Percentiles rank a stretch among this genome's conserved stretches.
phyloP scores from a whole-genome alignment of 2,888 invertebrate genomes.

The Zygogramma bicolorata region DNA sequence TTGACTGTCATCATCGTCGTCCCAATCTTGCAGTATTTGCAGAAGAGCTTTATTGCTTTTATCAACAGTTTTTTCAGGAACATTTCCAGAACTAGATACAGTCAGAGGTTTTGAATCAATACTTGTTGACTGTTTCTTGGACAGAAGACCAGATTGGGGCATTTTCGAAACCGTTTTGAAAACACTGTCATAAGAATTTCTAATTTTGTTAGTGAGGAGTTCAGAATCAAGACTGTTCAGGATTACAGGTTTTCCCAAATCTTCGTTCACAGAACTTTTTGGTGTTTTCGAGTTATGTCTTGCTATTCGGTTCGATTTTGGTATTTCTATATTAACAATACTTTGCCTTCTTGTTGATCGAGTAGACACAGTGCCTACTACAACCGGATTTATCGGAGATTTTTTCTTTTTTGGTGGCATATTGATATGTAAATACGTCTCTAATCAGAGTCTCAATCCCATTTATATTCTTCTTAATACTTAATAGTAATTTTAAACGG shows the following conservation, averaged over 20 bases:
- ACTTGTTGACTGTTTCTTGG: background rate
- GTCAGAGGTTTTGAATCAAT: background rate
- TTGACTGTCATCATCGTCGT: constrained; percentile 50
- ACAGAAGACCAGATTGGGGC: background rate
- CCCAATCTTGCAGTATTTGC: constrained; percentile 50
- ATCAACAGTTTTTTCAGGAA: constrained; percentile 3
- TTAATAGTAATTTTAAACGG: too few species aligned
- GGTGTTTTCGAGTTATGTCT: constrained; percentile 21
- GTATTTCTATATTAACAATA: constrained; percentile 53
- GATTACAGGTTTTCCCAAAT: constrained; percentile 3
- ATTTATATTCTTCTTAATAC: background rate
- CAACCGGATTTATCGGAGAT: constrained; percentile 40
- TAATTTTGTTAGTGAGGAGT: constrained; percentile 25
- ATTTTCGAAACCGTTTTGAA: constrained; percentile 13
- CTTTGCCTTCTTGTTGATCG: constrained; percentile 53
- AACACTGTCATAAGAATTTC: constrained; percentile 29
- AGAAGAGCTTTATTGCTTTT: constrained; percentile 35
- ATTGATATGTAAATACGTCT: background rate
- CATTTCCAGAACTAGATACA: background rate
- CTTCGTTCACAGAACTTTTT: background rate
- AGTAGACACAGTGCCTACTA: constrained; percentile 56
- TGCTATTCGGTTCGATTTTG: constrained; percentile 36
- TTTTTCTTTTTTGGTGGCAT: constrained; percentile 58
- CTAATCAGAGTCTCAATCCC: background rate
- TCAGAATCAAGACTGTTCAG: background rate